phyloP scores from a whole-genome alignment of 64 coral and sea anemone genomes.

The Montipora cactus region DNA sequence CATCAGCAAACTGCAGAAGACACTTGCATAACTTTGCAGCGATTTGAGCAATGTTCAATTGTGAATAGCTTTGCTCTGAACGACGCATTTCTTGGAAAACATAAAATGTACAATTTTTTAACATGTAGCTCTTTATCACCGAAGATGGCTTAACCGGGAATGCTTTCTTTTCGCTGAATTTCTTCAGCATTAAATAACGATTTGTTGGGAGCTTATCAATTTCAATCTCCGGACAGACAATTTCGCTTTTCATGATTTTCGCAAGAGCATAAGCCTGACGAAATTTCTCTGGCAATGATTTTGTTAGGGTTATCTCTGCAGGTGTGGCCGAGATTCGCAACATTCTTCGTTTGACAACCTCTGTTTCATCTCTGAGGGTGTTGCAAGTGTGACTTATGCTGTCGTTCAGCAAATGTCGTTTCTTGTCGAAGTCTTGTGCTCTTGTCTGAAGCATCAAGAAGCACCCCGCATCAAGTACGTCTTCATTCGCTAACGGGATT shows the following conservation, averaged over 20 bases:
- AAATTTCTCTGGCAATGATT: constrained; percentile 40
- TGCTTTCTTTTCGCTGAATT: constrained; percentile 11
- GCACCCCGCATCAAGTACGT: background rate
- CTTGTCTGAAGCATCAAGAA: constrained; percentile 13
- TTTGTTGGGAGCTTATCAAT: constrained; percentile 22
- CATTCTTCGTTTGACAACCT: constrained; percentile 30
- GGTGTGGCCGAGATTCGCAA: constrained; percentile 37
- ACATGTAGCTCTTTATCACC: constrained; percentile 64
- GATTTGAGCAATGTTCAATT: constrained; percentile 12
- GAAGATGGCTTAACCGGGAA: constrained; percentile 15
- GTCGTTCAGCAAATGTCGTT: constrained; percentile 4
- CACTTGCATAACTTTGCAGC: constrained; percentile 16
- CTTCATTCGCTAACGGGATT: constrained; percentile 5
- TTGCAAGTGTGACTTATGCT: constrained; percentile 39
- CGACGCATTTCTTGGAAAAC: constrained; percentile 48
- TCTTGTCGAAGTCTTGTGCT: constrained; percentile 14
- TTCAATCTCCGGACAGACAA: constrained; percentile 47
- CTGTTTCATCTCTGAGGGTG: background rate
- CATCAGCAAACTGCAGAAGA: constrained; percentile 16
- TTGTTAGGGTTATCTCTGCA: constrained; percentile 40
- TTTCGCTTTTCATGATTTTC: constrained; percentile 49
- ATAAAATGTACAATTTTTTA: constrained; percentile 56
- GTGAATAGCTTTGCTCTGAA: constrained; percentile 2
- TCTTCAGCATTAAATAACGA: constrained; percentile 4
- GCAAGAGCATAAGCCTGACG: constrained; percentile 51